Percentiles rank a stretch among this genome's conserved stretches.
Evolutionary conservation across 2,113 vertebrate species (phyloP).

Genomic region (Gallinago paraguaiae): DNA sequence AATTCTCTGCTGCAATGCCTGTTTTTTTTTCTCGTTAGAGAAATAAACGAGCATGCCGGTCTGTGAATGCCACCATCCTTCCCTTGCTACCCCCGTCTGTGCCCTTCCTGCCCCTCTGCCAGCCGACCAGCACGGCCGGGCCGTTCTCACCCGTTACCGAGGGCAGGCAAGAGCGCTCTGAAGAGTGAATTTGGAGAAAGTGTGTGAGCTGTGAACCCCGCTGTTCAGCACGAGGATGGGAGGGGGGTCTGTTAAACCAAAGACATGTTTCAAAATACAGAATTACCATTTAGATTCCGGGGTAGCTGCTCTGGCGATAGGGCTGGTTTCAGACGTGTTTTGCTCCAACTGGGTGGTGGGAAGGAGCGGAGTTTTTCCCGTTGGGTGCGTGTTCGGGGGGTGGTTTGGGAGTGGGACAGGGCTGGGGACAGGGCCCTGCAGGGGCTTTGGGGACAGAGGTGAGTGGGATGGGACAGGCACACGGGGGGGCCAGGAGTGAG

Average conservation of each 20-base stretch:
- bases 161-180: not conserved
- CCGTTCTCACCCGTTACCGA: not conserved
- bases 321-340: not conserved
- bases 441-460: not conserved
- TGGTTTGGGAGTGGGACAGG: not conserved
- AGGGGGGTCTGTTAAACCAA: not conserved
- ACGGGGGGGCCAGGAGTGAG: too few relatives aligned
- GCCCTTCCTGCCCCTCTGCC: not conserved
- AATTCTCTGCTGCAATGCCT: not conserved
- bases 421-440: rapidly evolving
- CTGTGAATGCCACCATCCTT: not conserved
- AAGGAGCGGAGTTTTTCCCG: not conserved
- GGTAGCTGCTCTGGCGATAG: rapidly evolving
- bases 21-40: not conserved
- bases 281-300: not conserved
- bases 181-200: not conserved
- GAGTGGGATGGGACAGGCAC: not conserved
- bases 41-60: not conserved
- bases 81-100: not conserved
- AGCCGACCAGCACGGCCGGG: rapidly evolving
- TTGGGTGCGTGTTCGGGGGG: not conserved
- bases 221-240: not conserved
- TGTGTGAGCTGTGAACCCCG: rapidly evolving
- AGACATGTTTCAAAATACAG: not conserved
- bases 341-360: not conserved